Evolutionary conservation across 2,113 vertebrate genomes (phyloP), one percentile per base, ranked within the genome.

Genomic region (Propithecus coquereli): DNA sequence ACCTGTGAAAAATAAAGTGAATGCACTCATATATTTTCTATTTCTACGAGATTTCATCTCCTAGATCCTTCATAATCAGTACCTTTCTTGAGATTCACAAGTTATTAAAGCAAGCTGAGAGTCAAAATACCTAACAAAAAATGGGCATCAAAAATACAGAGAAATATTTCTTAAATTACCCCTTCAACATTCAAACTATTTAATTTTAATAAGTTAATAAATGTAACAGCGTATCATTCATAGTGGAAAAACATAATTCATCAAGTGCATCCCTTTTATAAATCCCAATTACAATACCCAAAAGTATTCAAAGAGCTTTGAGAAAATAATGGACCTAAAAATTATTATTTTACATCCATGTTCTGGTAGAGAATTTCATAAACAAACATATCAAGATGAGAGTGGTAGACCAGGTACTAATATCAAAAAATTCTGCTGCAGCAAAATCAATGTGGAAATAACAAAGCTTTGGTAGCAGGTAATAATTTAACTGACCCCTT

Each of bases 361-460:
- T 52, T 82, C 65, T 59, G 65, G 37, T 34, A 80, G 8, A 61
- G 14, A 86, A 79, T 74, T 86, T 92, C 57, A 59, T 27, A 89
- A 74, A 89, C 17, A 79, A 77, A 70, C 73, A 47, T 30, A 45
- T 61, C 17, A 59, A 93, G 50, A 85, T 23, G 23, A 85, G 20
- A 96, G 57, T 5, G 23, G 34, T 40, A 90, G 66, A 54, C 27
- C 13, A 94, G 0, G 1, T 54, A 74, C 22, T 63, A 50, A 70
- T 50, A 71, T 40, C 63, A 82, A 81, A 50, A 82, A 83, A 57
- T 70, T 80, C 66, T 89, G 27, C 83, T 57, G 8, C 9, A 50
- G 68, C 8, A 25, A 40, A 92, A 89, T 8, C 88, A 97, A 92
- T 86, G 63, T 91, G 87, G 96, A 97, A 97, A 97, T 95, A 96